A percentile compares a stretch with the other conserved stretches of the same genome.
These are phyloP conservation scores for Haplotaxodon microlepis DNA, from an alignment of 2,113 vertebrate species.

Conservation along the genomic window DNA sequence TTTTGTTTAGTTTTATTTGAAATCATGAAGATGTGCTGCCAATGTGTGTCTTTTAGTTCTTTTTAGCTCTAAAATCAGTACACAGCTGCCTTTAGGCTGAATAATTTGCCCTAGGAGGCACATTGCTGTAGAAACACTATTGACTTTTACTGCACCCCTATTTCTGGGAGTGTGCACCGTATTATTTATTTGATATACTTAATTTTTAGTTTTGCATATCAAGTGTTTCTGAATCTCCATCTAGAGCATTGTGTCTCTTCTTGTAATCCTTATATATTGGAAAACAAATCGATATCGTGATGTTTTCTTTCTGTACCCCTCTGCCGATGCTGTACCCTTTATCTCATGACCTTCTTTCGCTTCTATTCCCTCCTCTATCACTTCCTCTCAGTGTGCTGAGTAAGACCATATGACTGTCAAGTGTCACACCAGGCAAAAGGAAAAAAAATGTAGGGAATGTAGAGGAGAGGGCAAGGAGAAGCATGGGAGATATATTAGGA, in stretches of 20 bases:
- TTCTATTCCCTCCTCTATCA: neutral
- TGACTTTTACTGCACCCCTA: neutral
- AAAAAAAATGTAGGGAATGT: neutral
- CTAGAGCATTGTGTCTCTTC: neutral
- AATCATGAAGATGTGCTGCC: neutral
- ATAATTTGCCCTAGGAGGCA: neutral
- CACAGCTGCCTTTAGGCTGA: neutral
- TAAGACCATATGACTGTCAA: neutral
- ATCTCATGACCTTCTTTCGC: neutral
- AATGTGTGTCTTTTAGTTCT: neutral
- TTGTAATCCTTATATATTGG: neutral
- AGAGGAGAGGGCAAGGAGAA: neutral
- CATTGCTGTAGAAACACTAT: neutral
- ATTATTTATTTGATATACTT: neutral
- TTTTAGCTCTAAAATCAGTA: accelerated
- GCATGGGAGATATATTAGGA: neutral
- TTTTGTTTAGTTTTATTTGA: neutral
- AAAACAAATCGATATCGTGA: neutral
- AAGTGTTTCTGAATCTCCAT: neutral
- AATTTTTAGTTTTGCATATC: neutral
- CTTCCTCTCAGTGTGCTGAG: constrained; percentile 19
- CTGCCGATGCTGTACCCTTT: neutral
- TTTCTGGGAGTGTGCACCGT: neutral
- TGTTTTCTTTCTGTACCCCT: neutral
- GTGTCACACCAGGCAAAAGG: neutral